Base-by-base conservation (phyloP, 1,140 invertebrate species). In the Asobara japonica region DNA sequence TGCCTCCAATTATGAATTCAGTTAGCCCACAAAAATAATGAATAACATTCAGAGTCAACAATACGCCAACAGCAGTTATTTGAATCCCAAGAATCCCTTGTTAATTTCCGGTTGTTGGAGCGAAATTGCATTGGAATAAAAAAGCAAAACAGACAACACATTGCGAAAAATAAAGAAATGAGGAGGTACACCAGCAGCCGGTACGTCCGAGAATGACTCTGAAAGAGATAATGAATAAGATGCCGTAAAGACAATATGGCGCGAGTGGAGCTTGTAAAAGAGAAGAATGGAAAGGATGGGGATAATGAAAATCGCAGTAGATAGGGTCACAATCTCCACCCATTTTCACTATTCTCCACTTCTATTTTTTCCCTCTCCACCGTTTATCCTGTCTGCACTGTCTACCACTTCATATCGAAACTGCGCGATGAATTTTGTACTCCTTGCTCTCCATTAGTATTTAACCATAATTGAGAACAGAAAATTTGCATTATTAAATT, bases 391-490 rank as follows among this genome's bases (percentile, higher is more conserved):
- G 27, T 27, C 51, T 11, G 13, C 60, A 62, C 27, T 30, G 25
- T 62, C n/a, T 31, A 6, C n/a, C 60, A 30, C 29, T 18, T 29
- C 29, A 30, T 62, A 62, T 30, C 0, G 60, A 31, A 30, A 30
- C 31, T 62, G 27, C 27, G 8, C 11, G 18, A 62, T 62, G 29
- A 62, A 62, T 62, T 62, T 56, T 56, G 18, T 56, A 27, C 13
- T 22, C 25, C 51, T 27, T 56, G 22, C 51, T 25, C 25, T 62
- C 8, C n/a, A 16, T 31, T 45, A 36, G 74, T 77, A 76, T 77
- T 75, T 76, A 73, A 79, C 71, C 11, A 79, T 79, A 79, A 81
- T 82, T 78, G 79, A 80, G 75, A 73, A 16, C 30, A 22, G 45
- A n/a, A n/a, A n/a, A 76, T 78, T 81, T 78, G 56, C 71, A 74